These are phyloP conservation scores for Scomber japonicus DNA, from an alignment of 2,113 vertebrate species.

Conservation along the genomic window DNA sequence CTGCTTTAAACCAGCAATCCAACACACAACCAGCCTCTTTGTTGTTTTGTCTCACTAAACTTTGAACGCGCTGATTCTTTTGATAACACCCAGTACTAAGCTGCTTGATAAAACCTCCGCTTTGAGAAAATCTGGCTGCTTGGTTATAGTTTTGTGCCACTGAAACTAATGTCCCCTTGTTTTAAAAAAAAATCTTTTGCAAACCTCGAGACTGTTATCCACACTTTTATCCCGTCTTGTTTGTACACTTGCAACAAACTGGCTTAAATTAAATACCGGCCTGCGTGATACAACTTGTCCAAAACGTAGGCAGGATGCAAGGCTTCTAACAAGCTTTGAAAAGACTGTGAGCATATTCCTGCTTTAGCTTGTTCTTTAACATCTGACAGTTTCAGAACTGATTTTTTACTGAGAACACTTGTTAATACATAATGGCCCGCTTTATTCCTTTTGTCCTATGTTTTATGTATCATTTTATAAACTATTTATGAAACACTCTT, in stretches of 20 bases:
- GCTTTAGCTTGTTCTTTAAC: constrained; percentile 10
- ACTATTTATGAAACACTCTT: not conserved
- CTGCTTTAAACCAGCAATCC: not conserved
- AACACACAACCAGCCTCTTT: not conserved
- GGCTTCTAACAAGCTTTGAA: constrained; percentile 25
- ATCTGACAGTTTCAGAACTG: constrained; percentile 4
- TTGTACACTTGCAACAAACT: constrained; percentile 11
- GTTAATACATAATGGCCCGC: not conserved
- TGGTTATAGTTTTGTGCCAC: constrained; percentile 7
- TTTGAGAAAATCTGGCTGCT: not conserved
- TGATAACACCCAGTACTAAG: not conserved
- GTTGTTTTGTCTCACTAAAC: not conserved
- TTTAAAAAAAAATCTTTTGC: not conserved
- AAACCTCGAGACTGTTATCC: constrained; percentile 6
- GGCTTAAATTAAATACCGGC: constrained; percentile 30
- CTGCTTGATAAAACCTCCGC: not conserved
- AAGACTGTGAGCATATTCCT: not conserved
- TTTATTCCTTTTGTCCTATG: not conserved
- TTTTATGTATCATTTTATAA: not conserved
- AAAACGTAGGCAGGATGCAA: constrained; percentile 21
- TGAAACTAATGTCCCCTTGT: constrained; percentile 1
- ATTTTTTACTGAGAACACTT: not conserved
- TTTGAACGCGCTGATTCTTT: not conserved
- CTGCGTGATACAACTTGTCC: not conserved
- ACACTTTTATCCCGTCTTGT: constrained; percentile 26